Conservation (phyloP, 2,888 invertebrate species). For the Encarsia formosa region DNA sequence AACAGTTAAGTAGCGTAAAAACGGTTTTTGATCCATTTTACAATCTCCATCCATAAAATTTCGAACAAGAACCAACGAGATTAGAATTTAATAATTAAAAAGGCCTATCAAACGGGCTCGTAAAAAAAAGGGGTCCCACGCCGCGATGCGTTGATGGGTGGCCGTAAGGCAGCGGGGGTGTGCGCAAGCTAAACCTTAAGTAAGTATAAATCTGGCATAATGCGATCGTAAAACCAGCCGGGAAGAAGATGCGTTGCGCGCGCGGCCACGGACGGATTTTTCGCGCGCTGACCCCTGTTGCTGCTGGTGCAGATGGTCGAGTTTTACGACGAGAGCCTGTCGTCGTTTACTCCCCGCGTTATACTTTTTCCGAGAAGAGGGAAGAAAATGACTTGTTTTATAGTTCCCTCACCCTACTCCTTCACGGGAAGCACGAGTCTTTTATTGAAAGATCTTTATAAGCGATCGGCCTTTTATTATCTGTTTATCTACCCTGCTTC, state of each 20-base stretch:
- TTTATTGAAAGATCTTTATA: slow-evolving; percentile 23
- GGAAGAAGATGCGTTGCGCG: slow-evolving; percentile 1
- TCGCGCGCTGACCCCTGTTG: slow-evolving; percentile 14
- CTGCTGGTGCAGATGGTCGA: slow-evolving; percentile 37
- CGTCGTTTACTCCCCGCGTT: not conserved
- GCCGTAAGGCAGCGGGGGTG: slow-evolving; percentile 16
- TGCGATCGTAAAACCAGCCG: slow-evolving; percentile 45
- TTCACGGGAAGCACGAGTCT: slow-evolving; percentile 32
- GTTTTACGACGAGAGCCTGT: slow-evolving; percentile 42
- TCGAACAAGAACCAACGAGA: too few relatives aligned
- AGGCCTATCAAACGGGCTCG: too few relatives aligned
- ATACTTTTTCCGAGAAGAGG: slow-evolving; percentile 28
- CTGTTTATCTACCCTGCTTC: too few relatives aligned
- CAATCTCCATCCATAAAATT: too few relatives aligned
- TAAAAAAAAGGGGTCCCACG: too few relatives aligned
- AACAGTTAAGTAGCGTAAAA: too few relatives aligned
- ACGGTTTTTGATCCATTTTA: too few relatives aligned
- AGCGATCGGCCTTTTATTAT: too few relatives aligned
- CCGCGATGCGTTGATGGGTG: too few relatives aligned
- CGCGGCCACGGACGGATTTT: slow-evolving; percentile 8
- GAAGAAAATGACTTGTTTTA: slow-evolving; percentile 40
- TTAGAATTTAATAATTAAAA: too few relatives aligned
- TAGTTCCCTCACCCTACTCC: slow-evolving; percentile 42
- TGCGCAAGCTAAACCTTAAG: slow-evolving; percentile 43
- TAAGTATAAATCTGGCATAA: slow-evolving; percentile 49